These are phyloP conservation scores for Heterotilapia buettikoferi DNA, from an alignment of 2,113 vertebrate species.

Conservation along the genomic window DNA sequence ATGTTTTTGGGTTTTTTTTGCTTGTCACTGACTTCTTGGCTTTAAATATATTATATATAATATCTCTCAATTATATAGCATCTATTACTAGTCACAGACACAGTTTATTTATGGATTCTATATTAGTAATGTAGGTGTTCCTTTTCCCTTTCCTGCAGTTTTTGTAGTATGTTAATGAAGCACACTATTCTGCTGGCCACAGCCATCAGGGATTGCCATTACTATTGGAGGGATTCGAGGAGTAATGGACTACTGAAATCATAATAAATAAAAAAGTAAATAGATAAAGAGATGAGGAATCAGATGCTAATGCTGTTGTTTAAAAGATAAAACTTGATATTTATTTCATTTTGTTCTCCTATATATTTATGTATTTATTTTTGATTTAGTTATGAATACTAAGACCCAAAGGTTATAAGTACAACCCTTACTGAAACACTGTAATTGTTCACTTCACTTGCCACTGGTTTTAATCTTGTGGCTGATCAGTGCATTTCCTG, in stretches of 20 bases:
- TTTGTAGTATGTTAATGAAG: not conserved
- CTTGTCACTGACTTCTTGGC: not conserved
- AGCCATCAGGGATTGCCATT: not conserved
- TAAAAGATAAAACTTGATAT: not conserved
- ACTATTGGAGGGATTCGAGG: not conserved
- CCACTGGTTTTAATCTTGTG: not conserved
- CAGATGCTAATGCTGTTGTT: not conserved
- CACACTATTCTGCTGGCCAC: not conserved
- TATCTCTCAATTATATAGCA: not conserved
- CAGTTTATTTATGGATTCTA: not conserved
- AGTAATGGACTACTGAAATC: not conserved
- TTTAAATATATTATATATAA: not conserved
- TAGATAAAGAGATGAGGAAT: not conserved
- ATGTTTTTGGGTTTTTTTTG: rapidly evolving
- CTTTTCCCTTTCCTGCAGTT: not conserved
- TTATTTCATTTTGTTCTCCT: not conserved
- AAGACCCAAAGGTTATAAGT: not conserved
- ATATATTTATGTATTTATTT: not conserved
- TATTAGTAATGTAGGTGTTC: not conserved
- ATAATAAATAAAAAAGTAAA: not conserved
- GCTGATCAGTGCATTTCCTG: not conserved
- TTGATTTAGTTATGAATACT: not conserved
- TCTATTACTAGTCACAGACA: not conserved
- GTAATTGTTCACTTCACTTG: not conserved
- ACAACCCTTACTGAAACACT: not conserved